Percentiles rank a stretch among this genome's conserved stretches.
These are phyloP conservation scores for Perca flavescens DNA, from an alignment of 2,113 vertebrate genomes.

Conservation along the genomic window DNA sequence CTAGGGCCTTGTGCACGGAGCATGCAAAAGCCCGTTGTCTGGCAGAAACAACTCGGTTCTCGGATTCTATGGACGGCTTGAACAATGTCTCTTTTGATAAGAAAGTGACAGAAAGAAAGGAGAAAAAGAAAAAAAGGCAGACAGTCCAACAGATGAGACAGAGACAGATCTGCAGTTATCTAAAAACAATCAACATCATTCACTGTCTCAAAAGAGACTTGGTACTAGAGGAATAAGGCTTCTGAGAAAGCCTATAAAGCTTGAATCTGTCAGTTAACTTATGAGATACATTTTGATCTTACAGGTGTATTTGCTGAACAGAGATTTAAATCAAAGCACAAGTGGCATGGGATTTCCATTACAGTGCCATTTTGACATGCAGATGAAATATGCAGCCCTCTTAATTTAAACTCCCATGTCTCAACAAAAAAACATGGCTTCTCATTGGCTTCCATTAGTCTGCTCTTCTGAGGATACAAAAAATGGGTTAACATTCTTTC, in stretches of 20 bases:
- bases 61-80: constrained; percentile 36
- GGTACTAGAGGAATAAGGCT: background rate
- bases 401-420: background rate
- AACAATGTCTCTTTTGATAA: constrained; percentile 73
- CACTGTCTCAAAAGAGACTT: constrained; percentile 45
- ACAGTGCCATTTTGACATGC: background rate
- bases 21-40: constrained; percentile 46
- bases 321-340: background rate
- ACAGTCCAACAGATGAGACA: constrained; percentile 38
- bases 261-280: background rate
- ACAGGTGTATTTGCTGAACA: background rate
- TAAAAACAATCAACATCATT: constrained; percentile 59
- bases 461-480: background rate
- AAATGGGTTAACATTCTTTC: background rate
- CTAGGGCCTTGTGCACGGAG: constrained; percentile 25
- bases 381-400: background rate
- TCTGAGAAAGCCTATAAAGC: background rate
- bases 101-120: constrained; percentile 31
- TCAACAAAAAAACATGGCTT: constrained; percentile 8
- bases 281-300: background rate
- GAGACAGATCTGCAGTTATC: constrained; percentile 50
- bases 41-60: constrained; percentile 42
- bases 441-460: background rate
- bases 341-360: background rate
- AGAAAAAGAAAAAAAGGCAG: constrained; percentile 30